Conservation (phyloP, 2,888 invertebrate species). For the Synanthedon vespiformis region DNA sequence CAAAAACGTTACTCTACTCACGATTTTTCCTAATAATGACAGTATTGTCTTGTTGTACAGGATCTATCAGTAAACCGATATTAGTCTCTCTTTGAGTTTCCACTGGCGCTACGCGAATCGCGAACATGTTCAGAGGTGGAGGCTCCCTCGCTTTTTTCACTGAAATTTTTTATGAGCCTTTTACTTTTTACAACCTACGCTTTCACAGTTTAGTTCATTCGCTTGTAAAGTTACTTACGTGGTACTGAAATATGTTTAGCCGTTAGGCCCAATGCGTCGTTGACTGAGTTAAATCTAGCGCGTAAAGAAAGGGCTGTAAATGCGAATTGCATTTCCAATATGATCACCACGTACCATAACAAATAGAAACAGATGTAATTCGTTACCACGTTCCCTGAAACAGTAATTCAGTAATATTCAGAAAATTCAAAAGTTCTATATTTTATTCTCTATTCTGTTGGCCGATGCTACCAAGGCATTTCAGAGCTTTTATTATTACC, state of each 20-base stretch:
- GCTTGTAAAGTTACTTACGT: conserved; percentile 18
- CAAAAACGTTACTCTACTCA: neutral
- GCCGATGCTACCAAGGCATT: too few relatives aligned
- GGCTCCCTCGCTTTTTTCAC: conserved; percentile 38
- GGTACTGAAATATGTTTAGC: conserved; percentile 42
- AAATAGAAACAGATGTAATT: conserved; percentile 72
- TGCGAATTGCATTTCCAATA: conserved; percentile 72
- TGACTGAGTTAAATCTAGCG: conserved; percentile 65
- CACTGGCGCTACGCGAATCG: conserved; percentile 38
- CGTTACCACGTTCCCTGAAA: conserved; percentile 49
- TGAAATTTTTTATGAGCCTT: conserved; percentile 14
- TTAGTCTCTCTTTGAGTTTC: conserved; percentile 28
- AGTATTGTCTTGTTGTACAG: conserved; percentile 28
- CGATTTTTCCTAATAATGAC: conserved; percentile 32
- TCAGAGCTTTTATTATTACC: too few relatives aligned
- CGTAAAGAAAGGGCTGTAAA: conserved; percentile 69
- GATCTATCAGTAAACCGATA: conserved; percentile 41
- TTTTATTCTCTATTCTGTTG: neutral
- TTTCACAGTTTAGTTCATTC: neutral
- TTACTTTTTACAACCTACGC: neutral
- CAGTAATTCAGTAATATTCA: neutral
- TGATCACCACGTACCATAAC: conserved; percentile 70
- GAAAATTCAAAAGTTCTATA: neutral
- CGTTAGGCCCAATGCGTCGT: conserved; percentile 59
- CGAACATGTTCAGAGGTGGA: conserved; percentile 45